Evolutionary conservation across 2,797 vertebrate species (phyloP).

Genomic region (Neosilurus hyrtlii): DNA sequence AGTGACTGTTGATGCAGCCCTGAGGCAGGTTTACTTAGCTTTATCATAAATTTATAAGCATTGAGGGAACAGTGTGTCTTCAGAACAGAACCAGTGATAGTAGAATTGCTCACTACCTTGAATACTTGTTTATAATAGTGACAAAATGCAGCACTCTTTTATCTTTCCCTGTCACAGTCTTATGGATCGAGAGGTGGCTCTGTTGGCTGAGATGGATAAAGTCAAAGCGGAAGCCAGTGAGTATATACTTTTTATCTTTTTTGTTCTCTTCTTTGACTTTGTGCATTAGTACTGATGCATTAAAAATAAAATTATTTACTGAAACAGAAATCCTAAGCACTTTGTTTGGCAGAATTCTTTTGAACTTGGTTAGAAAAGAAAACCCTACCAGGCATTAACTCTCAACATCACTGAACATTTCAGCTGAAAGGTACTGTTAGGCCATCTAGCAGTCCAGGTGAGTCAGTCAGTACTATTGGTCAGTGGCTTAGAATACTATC

Average conservation of each 20-base stretch:
- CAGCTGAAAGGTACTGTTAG: background rate
- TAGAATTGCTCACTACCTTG: background rate
- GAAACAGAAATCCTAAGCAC: background rate
- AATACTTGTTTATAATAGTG: background rate
- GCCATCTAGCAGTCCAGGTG: background rate
- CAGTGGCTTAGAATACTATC: background rate
- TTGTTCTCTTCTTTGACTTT: background rate
- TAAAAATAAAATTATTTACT: background rate
- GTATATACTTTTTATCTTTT: constrained; percentile 53
- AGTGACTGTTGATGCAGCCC: background rate
- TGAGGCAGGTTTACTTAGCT: background rate
- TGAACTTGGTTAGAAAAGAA: background rate
- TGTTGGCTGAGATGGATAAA: constrained; percentile 93
- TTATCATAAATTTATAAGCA: background rate
- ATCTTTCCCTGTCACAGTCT: constrained; percentile 71
- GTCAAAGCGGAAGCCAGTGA: constrained; percentile 96
- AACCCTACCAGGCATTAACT: background rate
- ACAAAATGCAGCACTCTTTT: background rate
- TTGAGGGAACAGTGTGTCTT: background rate
- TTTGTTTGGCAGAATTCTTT: background rate
- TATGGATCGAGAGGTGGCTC: constrained; percentile 93
- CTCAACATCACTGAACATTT: background rate
- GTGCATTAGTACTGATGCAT: background rate
- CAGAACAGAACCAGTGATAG: no score
- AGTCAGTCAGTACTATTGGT: no score